Evolutionary conservation across 2,797 vertebrate species (phyloP).

Genomic region (Falco concolor): DNA sequence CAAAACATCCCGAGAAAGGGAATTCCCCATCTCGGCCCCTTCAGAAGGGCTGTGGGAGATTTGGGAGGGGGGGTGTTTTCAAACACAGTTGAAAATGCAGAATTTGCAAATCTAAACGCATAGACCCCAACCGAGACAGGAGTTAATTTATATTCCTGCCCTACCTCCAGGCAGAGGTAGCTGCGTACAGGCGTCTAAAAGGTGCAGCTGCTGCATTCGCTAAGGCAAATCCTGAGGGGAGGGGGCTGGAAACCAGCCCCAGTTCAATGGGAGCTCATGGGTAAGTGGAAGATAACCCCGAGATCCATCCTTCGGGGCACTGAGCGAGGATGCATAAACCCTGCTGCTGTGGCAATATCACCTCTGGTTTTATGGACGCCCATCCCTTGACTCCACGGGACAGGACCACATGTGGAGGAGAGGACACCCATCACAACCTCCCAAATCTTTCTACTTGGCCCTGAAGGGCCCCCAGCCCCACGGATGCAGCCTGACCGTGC

Average conservation of each 20-base stretch:
- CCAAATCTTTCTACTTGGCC: neutral
- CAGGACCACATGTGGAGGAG: neutral
- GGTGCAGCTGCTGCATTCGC: neutral
- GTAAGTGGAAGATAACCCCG: neutral
- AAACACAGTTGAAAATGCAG: neutral
- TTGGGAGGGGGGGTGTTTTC: neutral
- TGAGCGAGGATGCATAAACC: neutral
- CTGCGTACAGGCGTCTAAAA: neutral
- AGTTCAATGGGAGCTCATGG: neutral
- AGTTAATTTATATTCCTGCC: neutral
- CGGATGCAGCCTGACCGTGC: neutral
- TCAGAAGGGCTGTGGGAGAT: neutral
- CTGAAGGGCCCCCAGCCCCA: neutral
- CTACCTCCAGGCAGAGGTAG: neutral
- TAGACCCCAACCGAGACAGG: neutral
- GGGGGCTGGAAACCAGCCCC: neutral
- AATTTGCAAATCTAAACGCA: neutral
- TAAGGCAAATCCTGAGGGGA: neutral
- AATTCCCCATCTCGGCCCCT: neutral
- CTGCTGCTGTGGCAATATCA: neutral
- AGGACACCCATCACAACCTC: neutral
- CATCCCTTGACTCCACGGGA: neutral
- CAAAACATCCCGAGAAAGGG: slow-evolving; percentile 29
- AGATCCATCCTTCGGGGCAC: rapidly evolving
- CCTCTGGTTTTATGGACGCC: neutral